Percentiles rank a stretch among this genome's conserved stretches.
These are phyloP conservation scores for Gasterosteus aculeatus DNA, from an alignment of 2,113 vertebrate species.

Conservation along the genomic window DNA sequence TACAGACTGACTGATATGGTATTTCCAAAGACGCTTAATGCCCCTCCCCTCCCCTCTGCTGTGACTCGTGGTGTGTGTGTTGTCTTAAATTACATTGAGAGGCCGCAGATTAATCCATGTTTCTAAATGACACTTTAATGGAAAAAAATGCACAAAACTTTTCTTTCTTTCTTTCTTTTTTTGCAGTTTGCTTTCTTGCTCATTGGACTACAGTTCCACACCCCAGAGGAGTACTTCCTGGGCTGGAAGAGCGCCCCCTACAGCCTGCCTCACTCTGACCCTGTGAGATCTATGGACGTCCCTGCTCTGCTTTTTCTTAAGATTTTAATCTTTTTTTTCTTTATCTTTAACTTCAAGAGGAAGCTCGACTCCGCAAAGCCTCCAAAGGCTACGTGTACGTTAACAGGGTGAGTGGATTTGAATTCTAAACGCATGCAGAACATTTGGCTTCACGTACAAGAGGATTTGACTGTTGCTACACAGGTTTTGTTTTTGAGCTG, in stretches of 20 bases:
- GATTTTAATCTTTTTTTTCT: too few species aligned
- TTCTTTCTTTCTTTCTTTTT: not conserved
- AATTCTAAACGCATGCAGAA: not conserved
- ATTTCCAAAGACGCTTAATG: not conserved
- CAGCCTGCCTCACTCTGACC: constrained; percentile 84
- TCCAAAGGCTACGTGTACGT: constrained; percentile 84
- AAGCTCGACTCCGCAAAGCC: constrained; percentile 60
- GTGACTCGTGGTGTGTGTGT: not conserved
- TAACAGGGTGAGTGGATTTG: constrained; percentile 84
- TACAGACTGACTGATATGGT: not conserved
- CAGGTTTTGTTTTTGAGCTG: constrained; percentile 71
- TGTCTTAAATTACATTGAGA: not conserved
- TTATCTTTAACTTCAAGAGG: constrained; percentile 68
- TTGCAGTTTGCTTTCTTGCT: constrained; percentile 87
- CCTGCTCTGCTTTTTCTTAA: too few species aligned
- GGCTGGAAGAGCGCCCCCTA: constrained; percentile 85
- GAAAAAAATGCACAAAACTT: not conserved
- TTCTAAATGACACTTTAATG: not conserved
- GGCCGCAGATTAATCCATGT: not conserved
- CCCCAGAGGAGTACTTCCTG: constrained; percentile 90
- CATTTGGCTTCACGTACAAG: not conserved
- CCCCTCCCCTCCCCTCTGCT: too few species aligned
- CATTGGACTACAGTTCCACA: constrained; percentile 84
- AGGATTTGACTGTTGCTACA: not conserved
- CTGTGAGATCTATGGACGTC: constrained; percentile 76